Evolutionary conservation across 2,888 invertebrate genomes (phyloP).

Genomic region (Entomobrya proxima): DNA sequence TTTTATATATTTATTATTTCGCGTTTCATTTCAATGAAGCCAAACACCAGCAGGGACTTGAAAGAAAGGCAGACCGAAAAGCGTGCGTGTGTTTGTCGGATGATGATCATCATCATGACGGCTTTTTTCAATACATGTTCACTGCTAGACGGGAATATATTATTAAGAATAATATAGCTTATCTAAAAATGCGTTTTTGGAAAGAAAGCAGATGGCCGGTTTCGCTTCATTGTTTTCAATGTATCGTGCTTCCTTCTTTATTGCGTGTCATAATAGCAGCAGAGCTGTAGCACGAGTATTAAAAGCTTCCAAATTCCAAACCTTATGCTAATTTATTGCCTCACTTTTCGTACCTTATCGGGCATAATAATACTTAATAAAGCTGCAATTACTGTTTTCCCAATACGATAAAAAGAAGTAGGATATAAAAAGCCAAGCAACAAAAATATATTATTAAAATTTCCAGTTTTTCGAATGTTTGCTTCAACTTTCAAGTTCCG

Average conservation of each 20-base stretch:
- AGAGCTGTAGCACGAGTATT: background rate
- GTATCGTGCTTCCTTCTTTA: slow-evolving; percentile 62
- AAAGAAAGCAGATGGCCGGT: slow-evolving; percentile 68
- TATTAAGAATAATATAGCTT: background rate
- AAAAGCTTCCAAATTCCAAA: background rate
- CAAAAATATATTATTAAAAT: no score
- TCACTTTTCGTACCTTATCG: background rate
- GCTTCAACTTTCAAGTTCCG: no score
- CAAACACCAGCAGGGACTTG: background rate
- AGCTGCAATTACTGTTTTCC: no score
- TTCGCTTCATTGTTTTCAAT: slow-evolving; percentile 67
- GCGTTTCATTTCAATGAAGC: slow-evolving; percentile 26
- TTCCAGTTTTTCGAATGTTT: no score
- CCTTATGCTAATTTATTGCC: background rate
- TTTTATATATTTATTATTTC: slow-evolving; percentile 1
- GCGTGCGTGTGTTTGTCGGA: background rate
- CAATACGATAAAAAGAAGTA: no score
- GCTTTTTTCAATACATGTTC: background rate
- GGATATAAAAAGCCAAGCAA: no score
- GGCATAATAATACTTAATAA: no score
- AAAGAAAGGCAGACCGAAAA: slow-evolving; percentile 2
- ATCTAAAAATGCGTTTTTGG: background rate
- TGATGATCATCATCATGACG: background rate
- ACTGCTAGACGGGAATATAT: no score
- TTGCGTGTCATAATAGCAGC: slow-evolving; percentile 27